Conservation (phyloP, 2,113 vertebrate genomes). For the Siniperca knerii region DNA sequence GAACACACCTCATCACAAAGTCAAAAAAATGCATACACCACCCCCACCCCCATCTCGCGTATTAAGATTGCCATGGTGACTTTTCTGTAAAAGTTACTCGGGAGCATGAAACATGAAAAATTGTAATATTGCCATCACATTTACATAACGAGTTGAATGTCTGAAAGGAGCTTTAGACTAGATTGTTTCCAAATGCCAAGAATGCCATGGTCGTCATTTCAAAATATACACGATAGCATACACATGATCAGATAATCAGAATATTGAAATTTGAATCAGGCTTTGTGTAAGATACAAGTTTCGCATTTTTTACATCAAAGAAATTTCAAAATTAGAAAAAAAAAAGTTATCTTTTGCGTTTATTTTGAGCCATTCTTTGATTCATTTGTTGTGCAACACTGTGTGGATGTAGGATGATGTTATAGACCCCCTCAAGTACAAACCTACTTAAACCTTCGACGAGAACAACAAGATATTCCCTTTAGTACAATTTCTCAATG, state of each 20-base stretch:
- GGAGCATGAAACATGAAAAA: not conserved
- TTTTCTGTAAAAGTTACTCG: not conserved
- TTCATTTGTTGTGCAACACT: constrained; percentile 57
- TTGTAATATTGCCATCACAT: not conserved
- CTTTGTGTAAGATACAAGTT: not conserved
- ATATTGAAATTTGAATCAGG: not conserved
- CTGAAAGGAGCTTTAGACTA: not conserved
- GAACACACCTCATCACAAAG: not conserved
- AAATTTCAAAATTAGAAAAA: not conserved
- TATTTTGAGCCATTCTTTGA: constrained; percentile 47
- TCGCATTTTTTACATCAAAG: not conserved
- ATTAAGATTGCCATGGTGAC: not conserved
- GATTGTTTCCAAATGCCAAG: not conserved
- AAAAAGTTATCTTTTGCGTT: constrained; percentile 23
- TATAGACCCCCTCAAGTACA: constrained; percentile 52
- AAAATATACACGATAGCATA: not conserved
- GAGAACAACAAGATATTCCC: constrained; percentile 65
- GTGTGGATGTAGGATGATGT: constrained; percentile 59
- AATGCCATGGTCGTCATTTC: not conserved
- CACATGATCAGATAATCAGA: not conserved
- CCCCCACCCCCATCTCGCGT: rapidly evolving
- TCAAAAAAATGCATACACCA: not conserved
- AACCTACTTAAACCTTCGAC: constrained; percentile 73
- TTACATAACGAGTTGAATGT: not conserved
- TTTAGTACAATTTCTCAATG: constrained; percentile 48